Conservation (phyloP, 2,113 vertebrate species). For the Actenoides lindsayi region DNA sequence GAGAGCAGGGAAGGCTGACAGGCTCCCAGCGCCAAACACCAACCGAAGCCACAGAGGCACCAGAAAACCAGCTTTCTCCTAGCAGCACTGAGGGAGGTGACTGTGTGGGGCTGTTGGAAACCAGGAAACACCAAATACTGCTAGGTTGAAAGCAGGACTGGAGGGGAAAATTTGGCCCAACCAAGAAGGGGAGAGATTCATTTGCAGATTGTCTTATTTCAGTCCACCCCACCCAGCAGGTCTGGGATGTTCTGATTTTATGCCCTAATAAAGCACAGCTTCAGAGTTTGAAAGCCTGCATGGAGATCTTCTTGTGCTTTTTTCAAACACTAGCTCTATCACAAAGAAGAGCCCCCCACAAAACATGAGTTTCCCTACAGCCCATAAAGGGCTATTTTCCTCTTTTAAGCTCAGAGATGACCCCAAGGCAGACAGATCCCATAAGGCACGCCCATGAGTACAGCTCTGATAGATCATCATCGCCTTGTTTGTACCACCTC, state of each 20-base stretch:
- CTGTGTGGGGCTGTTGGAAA: too few relatives aligned
- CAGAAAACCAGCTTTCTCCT: too few relatives aligned
- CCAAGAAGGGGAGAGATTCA: too few relatives aligned
- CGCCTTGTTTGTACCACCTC: not conserved
- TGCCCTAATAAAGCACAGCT: not conserved
- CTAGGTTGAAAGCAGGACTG: too few relatives aligned
- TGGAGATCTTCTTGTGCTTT: not conserved
- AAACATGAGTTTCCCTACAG: not conserved
- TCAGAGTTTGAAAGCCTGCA: not conserved
- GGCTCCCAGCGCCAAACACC: not conserved
- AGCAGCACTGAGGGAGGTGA: too few relatives aligned
- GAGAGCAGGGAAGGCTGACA: not conserved
- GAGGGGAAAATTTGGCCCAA: too few relatives aligned
- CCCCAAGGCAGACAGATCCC: not conserved
- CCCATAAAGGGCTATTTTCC: not conserved
- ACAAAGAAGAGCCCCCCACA: not conserved
- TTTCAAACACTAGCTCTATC: not conserved
- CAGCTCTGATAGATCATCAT: not conserved
- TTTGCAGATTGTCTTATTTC: too few relatives aligned
- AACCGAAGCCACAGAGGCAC: too few relatives aligned
- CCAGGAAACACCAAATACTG: too few relatives aligned
- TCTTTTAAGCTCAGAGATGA: not conserved
- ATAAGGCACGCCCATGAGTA: not conserved
- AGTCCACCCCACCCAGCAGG: not conserved
- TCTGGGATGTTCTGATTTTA: not conserved